phyloP scores from a whole-genome alignment of 2,888 invertebrate genomes.

The Drosophila cracens region DNA sequence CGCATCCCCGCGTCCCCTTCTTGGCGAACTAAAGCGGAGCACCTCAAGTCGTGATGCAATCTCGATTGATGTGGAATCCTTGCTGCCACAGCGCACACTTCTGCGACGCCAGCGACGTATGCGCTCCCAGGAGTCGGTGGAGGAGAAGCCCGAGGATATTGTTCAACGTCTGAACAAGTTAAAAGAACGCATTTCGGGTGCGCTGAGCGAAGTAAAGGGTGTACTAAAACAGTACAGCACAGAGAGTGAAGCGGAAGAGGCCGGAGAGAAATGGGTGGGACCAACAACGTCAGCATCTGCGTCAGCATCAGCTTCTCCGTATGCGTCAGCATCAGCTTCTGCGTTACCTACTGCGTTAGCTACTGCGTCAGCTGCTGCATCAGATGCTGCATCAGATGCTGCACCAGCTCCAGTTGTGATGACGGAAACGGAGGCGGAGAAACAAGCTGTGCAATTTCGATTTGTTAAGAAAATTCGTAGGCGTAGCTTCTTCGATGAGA shows the following conservation, averaged over 20 bases:
- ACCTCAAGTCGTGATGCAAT: conserved; percentile 56
- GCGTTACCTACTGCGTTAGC: not conserved
- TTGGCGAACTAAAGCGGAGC: conserved; percentile 56
- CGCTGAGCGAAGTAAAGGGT: conserved; percentile 83
- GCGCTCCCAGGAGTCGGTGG: conserved; percentile 67
- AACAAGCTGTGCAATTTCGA: conserved; percentile 74
- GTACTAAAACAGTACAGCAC: conserved; percentile 84
- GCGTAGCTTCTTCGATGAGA: conserved; percentile 80
- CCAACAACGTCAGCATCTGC: conserved; percentile 4
- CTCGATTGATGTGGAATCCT: conserved; percentile 58
- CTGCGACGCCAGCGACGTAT: conserved; percentile 80
- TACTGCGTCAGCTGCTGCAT: not conserved
- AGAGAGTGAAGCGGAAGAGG: conserved; percentile 73
- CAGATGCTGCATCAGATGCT: conserved; percentile 1
- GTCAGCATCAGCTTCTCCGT: conserved; percentile 2
- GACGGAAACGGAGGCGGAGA: not conserved
- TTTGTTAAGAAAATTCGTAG: conserved; percentile 83
- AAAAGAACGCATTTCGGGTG: conserved; percentile 83
- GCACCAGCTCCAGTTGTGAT: not conserved
- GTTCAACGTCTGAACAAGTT: conserved; percentile 82
- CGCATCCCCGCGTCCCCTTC: conserved; percentile 42
- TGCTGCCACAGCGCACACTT: conserved; percentile 75
- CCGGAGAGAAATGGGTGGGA: conserved; percentile 43
- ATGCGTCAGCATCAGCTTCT: conserved; percentile 2
- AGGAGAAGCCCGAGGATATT: conserved; percentile 78